Percentiles rank a stretch among this genome's conserved stretches.
phyloP scores from a whole-genome alignment of 2,113 vertebrate species.

The Bettongia penicillata region DNA sequence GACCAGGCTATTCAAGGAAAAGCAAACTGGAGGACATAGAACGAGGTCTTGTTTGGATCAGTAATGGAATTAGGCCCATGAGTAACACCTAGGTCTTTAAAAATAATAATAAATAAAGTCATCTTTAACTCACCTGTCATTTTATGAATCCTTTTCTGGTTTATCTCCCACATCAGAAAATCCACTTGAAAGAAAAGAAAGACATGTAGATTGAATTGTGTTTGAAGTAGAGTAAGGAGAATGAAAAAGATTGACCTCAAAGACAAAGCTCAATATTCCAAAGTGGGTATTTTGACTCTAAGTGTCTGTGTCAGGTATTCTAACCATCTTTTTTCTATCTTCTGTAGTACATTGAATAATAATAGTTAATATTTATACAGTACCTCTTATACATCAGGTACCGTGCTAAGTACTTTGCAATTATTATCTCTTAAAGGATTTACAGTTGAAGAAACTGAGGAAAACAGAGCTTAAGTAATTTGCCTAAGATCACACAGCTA shows the following conservation, averaged over 20 bases:
- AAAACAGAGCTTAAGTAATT: neutral
- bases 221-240: neutral
- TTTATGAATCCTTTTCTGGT: neutral
- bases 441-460: neutral
- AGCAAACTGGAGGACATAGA: neutral
- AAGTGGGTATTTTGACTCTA: neutral
- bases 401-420: neutral
- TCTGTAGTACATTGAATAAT: neutral
- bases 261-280: neutral
- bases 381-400: neutral
- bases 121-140: neutral
- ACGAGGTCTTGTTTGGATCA: neutral
- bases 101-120: neutral
- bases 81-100: neutral
- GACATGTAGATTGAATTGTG: neutral
- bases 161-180: neutral
- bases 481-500: neutral
- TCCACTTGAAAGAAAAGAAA: neutral
- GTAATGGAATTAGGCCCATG: neutral
- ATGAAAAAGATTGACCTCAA: neutral
- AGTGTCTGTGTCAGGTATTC: neutral
- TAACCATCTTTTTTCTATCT: neutral
- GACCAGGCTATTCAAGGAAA: neutral
- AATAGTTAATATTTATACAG: neutral
- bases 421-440: neutral